Evolutionary conservation across 1,140 invertebrate species (phyloP).

Genomic region (Drosophila grimshawi): DNA sequence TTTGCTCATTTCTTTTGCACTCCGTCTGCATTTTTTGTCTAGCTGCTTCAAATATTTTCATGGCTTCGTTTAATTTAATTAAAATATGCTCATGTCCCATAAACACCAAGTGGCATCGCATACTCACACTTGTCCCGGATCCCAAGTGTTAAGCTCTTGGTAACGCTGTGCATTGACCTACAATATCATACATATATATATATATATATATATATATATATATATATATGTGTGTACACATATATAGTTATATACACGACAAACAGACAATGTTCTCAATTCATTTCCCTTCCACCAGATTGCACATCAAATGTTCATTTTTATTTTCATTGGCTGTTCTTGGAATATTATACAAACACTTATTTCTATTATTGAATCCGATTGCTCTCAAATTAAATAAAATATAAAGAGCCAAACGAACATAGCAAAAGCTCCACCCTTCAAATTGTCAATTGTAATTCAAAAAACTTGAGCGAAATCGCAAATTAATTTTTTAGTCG

Average conservation of each 20-base stretch:
- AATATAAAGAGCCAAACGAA: background rate
- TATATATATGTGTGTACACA: background rate
- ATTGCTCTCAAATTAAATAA: background rate
- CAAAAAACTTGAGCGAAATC: background rate
- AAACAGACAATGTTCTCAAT: background rate
- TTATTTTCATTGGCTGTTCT: background rate
- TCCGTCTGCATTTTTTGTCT: background rate
- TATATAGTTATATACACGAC: background rate
- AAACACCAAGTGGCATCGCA: background rate
- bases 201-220: no score
- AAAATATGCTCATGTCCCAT: constrained; percentile 57
- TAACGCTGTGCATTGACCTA: constrained; percentile 13
- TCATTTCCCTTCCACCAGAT: background rate
- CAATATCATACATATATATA: background rate
- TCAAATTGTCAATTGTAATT: no score
- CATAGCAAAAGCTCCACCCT: background rate
- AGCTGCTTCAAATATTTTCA: constrained; percentile 43
- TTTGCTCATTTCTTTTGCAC: background rate
- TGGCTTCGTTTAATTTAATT: constrained; percentile 58
- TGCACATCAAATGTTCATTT: constrained; percentile 1
- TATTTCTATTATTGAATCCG: background rate
- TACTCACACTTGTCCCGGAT: background rate
- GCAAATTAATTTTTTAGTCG: background rate
- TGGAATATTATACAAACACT: background rate
- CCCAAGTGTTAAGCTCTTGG: constrained; percentile 5